Evolutionary conservation across 2,797 vertebrate genomes (phyloP).

Genomic region (Hippoglossus hippoglossus): DNA sequence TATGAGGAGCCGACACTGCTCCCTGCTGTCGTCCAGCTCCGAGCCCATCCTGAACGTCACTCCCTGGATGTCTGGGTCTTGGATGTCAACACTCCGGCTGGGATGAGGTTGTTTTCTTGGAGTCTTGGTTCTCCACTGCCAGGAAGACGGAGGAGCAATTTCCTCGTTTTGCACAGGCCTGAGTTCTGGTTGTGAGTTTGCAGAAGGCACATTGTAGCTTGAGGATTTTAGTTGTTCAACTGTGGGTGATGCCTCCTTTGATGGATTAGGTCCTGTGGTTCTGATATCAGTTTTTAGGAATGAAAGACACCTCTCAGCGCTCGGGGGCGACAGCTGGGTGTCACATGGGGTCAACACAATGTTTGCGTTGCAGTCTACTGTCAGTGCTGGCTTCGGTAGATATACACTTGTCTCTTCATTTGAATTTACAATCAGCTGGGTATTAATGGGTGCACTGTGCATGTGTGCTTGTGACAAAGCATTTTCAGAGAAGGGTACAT

Average conservation of each 20-base stretch:
- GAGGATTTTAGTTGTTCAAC: neutral
- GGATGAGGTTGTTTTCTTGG: constrained; percentile 87
- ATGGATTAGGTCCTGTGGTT: constrained; percentile 1
- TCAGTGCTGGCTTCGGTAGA: constrained; percentile 35
- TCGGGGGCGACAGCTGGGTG: neutral
- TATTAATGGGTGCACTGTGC: neutral
- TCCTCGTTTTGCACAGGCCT: constrained; percentile 12
- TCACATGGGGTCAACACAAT: constrained; percentile 35
- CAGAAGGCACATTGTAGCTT: neutral
- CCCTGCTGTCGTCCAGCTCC: constrained; percentile 64
- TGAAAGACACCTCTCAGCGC: neutral
- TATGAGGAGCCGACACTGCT: constrained; percentile 84
- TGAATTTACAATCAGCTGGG: constrained; percentile 27
- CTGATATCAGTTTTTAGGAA: constrained; percentile 10
- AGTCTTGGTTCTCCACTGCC: constrained; percentile 62
- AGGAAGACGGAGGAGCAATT: neutral
- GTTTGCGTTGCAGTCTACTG: constrained; percentile 73
- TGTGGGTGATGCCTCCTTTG: neutral
- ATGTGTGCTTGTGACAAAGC: neutral
- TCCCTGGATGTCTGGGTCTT: constrained; percentile 87
- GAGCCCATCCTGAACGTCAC: constrained; percentile 88
- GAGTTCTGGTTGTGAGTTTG: constrained; percentile 22
- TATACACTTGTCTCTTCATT: constrained; percentile 13
- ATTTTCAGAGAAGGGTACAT: constrained; percentile 7
- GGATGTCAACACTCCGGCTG: constrained; percentile 78